Evolutionary conservation across 2,113 vertebrate genomes (phyloP), one percentile per base, ranked within the genome.

Genomic region (Antechinus stuartii): DNA sequence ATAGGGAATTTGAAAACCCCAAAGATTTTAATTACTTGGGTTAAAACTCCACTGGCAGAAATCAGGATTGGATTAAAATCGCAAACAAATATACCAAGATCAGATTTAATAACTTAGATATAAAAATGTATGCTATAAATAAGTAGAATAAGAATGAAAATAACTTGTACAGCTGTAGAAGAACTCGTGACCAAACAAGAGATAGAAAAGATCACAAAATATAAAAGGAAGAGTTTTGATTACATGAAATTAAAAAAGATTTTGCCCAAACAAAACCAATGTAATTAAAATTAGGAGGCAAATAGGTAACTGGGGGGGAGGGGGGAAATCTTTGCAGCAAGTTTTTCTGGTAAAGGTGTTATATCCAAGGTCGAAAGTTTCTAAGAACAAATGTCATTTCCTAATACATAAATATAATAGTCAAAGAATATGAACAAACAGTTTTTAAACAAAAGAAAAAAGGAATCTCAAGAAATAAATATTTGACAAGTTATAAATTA

Each of bases 391-490:
- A 11, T 22, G n/a, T 6, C n/a, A 84, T 84, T 84, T 84, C n/a
- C 68, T 84, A 84, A 42, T 84, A 42, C 0, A 42, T 84, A 84
- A 84, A 42, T 22, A 84, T 42, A 42, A 30, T 30, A 76, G 35
- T 22, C 61, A 76, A 42, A 76, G 35, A 76, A 76, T 30, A 61
- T 12, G 10, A 30, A 61, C 19, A 42, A n/a, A 14, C 35, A 42
- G 7, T 84, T 84, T 84, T 42, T n/a, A 42, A 42, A n/a, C 19
- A 22, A 84, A 76, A 84, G 35, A 16, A 84, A 68, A 68, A 68
- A 68, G 30, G 90, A 94, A 92, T 54, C 23, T 49, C 4, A 96
- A 94, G 52, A 22, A 89, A 96, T 90, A 96, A 96, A 94, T 91
- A 92, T 54, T 46, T 91, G 90, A 23, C 14, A 94, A 68, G 30